These are phyloP conservation scores for Eucriotettix oculatus DNA, from an alignment of 2,888 invertebrate genomes.

Conservation along the genomic window DNA sequence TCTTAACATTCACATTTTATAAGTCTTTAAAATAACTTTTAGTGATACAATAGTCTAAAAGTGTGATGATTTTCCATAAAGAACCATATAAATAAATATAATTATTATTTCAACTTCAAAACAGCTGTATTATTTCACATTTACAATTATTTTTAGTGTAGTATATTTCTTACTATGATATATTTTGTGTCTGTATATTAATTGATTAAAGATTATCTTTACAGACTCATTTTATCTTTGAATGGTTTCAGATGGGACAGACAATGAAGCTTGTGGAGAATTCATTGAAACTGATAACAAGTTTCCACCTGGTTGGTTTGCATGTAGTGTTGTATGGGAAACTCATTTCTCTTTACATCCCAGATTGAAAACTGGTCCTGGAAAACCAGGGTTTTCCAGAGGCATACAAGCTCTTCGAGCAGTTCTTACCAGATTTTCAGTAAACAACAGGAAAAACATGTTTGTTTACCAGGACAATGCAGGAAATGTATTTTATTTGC, in stretches of 20 bases:
- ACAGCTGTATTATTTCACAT: not conserved
- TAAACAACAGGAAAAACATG: constrained; percentile 56
- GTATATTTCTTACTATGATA: too few species aligned
- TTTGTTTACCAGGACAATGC: constrained; percentile 52
- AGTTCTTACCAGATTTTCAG: constrained; percentile 50
- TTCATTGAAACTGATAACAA: constrained; percentile 28
- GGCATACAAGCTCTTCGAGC: constrained; percentile 46
- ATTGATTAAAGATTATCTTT: too few species aligned
- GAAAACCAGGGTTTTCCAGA: constrained; percentile 38
- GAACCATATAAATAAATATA: too few species aligned
- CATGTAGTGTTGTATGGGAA: constrained; percentile 58
- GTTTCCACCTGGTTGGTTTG: constrained; percentile 49
- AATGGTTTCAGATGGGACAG: constrained; percentile 1
- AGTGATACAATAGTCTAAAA: too few species aligned
- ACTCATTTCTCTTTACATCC: constrained; percentile 52
- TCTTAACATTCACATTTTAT: not conserved
- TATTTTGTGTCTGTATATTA: too few species aligned
- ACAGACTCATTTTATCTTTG: too few species aligned
- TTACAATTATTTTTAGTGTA: too few species aligned
- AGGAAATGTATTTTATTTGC: constrained; percentile 42
- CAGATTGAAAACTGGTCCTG: constrained; percentile 44
- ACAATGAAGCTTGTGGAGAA: constrained; percentile 9
- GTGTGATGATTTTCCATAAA: too few species aligned
- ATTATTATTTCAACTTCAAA: not conserved
- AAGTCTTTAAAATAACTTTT: not conserved